phyloP scores from a whole-genome alignment of 2,797 vertebrate species.

The Girardinus metallicus region DNA sequence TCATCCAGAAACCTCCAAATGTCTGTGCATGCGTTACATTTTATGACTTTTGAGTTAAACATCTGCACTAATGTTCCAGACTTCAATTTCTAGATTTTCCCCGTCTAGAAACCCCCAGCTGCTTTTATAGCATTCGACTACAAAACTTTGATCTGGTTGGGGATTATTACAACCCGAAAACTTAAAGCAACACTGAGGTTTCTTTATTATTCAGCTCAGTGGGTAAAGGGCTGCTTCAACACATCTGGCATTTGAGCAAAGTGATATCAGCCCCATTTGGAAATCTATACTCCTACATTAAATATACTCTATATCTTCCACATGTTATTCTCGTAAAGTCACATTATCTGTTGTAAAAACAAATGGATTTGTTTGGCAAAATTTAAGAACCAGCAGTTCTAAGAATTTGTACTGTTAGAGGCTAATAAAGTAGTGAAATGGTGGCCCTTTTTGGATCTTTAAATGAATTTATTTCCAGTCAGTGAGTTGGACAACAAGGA shows the following conservation, averaged over 20 bases:
- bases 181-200: neutral
- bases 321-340: neutral
- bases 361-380: neutral
- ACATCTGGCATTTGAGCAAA: neutral
- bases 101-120: neutral
- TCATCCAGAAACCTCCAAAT: neutral
- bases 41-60: conserved; percentile 2
- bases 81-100: neutral
- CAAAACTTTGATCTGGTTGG: neutral
- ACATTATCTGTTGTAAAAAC: too few species aligned
- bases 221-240: neutral
- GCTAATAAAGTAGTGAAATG: neutral
- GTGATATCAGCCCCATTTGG: neutral
- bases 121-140: neutral
- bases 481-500: neutral
- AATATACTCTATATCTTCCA: neutral
- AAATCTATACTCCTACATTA: neutral
- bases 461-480: neutral
- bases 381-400: neutral
- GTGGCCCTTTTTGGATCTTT: neutral
- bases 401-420: neutral
- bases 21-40: conserved; percentile 15
- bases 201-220: neutral
- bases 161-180: neutral
- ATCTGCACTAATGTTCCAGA: neutral